Percentiles rank a stretch among this genome's conserved stretches.
Conservation (phyloP, 2,888 invertebrate species). For the Lumbricus terrestris region DNA sequence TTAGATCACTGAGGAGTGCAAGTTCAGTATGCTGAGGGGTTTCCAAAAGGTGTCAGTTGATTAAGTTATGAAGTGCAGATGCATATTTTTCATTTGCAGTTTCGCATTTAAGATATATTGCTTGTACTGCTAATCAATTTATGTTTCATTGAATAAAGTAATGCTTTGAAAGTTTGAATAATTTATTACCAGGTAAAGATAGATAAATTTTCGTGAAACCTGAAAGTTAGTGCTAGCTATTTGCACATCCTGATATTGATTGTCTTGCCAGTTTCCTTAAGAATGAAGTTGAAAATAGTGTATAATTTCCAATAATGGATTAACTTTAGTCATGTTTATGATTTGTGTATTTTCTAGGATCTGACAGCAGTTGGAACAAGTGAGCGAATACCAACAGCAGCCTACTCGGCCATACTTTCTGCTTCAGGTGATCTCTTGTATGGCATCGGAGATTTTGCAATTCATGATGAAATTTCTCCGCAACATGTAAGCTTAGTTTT, state of each 20-base stretch:
- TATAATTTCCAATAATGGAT: not conserved
- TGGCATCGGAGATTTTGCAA: constrained; percentile 80
- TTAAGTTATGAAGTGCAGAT: too few relatives aligned
- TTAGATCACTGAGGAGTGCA: too few relatives aligned
- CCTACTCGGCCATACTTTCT: constrained; percentile 76
- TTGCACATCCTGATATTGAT: not conserved
- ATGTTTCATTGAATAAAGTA: too few relatives aligned
- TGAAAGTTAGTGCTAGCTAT: not conserved
- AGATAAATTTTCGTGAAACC: not conserved
- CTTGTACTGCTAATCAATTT: too few relatives aligned
- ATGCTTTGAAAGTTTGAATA: not conserved
- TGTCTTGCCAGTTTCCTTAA: not conserved
- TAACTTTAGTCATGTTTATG: not conserved
- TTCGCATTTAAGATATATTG: too few relatives aligned
- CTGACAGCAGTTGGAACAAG: constrained; percentile 43
- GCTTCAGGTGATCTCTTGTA: constrained; percentile 74
- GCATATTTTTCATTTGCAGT: too few relatives aligned
- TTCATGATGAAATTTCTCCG: constrained; percentile 71
- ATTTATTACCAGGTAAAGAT: not conserved
- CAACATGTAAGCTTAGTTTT: constrained; percentile 52
- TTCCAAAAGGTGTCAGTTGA: too few relatives aligned
- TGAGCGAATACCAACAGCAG: constrained; percentile 64
- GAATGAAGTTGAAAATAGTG: not conserved
- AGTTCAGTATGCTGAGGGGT: too few relatives aligned
- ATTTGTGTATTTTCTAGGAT: constrained; percentile 40